phyloP scores from a whole-genome alignment of 2,113 vertebrate species.

The Alaudala cheleensis region DNA sequence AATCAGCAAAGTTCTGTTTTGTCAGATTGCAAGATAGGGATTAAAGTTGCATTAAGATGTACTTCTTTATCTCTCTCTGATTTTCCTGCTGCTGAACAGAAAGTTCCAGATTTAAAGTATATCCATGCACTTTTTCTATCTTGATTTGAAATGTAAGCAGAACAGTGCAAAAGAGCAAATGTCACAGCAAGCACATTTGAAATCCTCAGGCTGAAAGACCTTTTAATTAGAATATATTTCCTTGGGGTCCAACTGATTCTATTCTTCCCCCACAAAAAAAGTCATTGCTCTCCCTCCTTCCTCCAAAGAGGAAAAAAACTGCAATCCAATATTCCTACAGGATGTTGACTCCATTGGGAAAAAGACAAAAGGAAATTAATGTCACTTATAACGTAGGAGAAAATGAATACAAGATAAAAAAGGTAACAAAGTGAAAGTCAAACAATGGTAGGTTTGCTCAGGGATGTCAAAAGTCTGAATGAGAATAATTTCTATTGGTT shows the following conservation, averaged over 20 bases:
- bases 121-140: neutral
- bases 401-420: neutral
- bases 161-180: neutral
- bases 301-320: neutral
- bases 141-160: neutral
- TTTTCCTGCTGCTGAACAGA: neutral
- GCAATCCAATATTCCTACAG: neutral
- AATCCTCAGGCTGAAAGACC: neutral
- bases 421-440: neutral
- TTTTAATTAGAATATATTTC: neutral
- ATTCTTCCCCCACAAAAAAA: neutral
- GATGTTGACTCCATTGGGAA: neutral
- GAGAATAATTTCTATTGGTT: neutral
- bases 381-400: neutral
- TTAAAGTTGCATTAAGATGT: neutral
- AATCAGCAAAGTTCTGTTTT: neutral
- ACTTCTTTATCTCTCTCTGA: neutral
- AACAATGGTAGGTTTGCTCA: neutral
- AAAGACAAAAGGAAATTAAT: neutral
- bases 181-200: neutral
- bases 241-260: neutral
- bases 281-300: fast-evolving
- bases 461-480: neutral
- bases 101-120: neutral
- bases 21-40: neutral